Base-by-base conservation (phyloP, 64 coral and sea anemone genomes). In the Astreopora myriophthalma region DNA sequence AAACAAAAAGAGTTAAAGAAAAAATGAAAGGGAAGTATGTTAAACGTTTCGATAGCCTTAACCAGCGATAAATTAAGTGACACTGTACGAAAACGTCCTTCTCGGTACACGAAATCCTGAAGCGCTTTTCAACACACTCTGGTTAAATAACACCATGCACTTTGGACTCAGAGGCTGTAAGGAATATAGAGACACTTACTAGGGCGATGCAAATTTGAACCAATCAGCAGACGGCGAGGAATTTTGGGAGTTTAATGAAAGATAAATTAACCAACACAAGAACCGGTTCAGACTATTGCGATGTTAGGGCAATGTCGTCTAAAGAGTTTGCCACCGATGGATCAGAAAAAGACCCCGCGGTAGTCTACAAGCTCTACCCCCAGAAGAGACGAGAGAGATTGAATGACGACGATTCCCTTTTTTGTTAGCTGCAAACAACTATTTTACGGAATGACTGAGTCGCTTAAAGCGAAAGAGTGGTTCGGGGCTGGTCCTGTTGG, bases 251-350 rank as follows among this genome's bases (percentile, higher is more conserved):
- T 92, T 71, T 69, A 92, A 75, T 42, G 66, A 92, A 58, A 28
- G 90, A 17, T 79, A 92, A 75, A n/a, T n/a, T n/a, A n/a, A 88
- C 70, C 5, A 74, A 88, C 74, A 92, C 90, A 57, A 69, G 63
- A 72, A 85, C 80, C 17, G 67, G 79, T 9, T 35, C 90, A 79
- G 12, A 74, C 22, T 34, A 1, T 34, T 19, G 71, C 17, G 71
- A 74, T 24, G 34, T 74, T 11, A 74, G 34, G 22, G 16, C 71
- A 34, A 37, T 74, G 13, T 3, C 71, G 34, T 34, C 36, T 37
- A 85, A 92, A 85, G 85, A 74, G 33, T 92, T 91, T 74, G 20
- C n/a, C n/a, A n/a, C n/a, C n/a, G n/a, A n/a, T n/a, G n/a, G n/a
- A n/a, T n/a, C n/a, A n/a, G n/a, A n/a, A n/a, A n/a, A n/a, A n/a